Base-by-base conservation (phyloP, 2,888 invertebrate species). In the Bedellia somnulentella region DNA sequence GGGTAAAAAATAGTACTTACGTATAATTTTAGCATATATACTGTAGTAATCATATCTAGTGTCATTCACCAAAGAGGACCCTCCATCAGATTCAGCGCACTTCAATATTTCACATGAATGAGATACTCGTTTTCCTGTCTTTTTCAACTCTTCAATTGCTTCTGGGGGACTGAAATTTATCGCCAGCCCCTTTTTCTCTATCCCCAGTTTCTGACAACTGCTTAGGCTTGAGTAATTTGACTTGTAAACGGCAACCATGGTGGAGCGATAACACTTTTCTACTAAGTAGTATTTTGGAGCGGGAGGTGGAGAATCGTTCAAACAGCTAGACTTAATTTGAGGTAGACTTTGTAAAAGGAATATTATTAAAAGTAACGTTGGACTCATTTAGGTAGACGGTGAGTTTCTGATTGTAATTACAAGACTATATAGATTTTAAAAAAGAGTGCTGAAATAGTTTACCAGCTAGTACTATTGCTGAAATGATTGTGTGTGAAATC, bases 41-140 rank as follows among this genome's bases (percentile, higher is more conserved):
- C 86, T 87, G 46, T 86, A 89, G 46, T 88, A 88, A 54, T 86
- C 83, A 44, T 79, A 87, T 37, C 78, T 68, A 2, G 78, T 67
- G 44, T 86, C 84, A 39, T 80, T 78, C 1, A 67, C 53, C 29
- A 87, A 48, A 0, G 79, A 73, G 1, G 75, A 52, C 15, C 80
- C 80, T 12, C 80, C 79, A 18, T 63, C 60, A 4, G 73, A 66
- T 51, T 88, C 87, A 0, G 89, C 86, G 49, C 89, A 89, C 30
- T 81, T 79, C n/a, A 87, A 58, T 1, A 85, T 77, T 42, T 86
- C 80, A 40, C 88, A 89, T 8, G 80, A 80, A 24, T 62, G 62
- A 1, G 57, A 49, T 32, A 68, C 46, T n/a, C n/a, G n/a, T n/a
- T n/a, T n/a, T n/a, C n/a, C n/a, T n/a, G n/a, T 73, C 34, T 29